Evolutionary conservation across 2,888 invertebrate species (phyloP).

Genomic region (Philereme vetulata): DNA sequence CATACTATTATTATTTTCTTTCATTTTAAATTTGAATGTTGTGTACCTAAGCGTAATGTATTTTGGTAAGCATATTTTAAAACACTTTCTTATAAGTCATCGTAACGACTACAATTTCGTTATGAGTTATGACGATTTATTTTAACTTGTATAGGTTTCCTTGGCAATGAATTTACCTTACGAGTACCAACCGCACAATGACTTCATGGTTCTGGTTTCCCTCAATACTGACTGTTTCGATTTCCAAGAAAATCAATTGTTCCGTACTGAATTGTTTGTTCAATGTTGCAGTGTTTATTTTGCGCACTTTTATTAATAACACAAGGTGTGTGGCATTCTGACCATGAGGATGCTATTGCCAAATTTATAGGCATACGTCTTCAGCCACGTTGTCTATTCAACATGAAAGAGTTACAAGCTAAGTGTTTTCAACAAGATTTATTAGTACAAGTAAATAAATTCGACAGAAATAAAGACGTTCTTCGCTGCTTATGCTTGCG

Average conservation of each 20-base stretch:
- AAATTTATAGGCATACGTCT: slow-evolving; percentile 52
- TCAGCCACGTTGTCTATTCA: slow-evolving; percentile 44
- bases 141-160: not conserved
- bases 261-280: slow-evolving; percentile 26
- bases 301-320: slow-evolving; percentile 47
- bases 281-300: slow-evolving; percentile 43
- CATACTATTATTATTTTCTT: too few relatives aligned
- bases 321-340: slow-evolving; percentile 35
- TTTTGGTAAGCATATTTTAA: too few relatives aligned
- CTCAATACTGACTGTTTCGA: slow-evolving; percentile 14
- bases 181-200: slow-evolving; percentile 5
- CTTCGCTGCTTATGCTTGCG: slow-evolving; percentile 41
- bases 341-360: slow-evolving; percentile 43
- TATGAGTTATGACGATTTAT: too few relatives aligned
- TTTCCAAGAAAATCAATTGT: slow-evolving; percentile 37
- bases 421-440: slow-evolving; percentile 49
- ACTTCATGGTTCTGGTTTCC: slow-evolving; percentile 17
- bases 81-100: too few relatives aligned
- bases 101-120: too few relatives aligned
- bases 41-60: too few relatives aligned
- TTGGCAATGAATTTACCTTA: not conserved
- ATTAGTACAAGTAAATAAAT: slow-evolving; percentile 50
- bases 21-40: too few relatives aligned
- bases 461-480: slow-evolving; percentile 41
- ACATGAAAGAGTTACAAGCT: slow-evolving; percentile 44